A percentile compares a stretch with the other conserved stretches of the same genome.
These are phyloP conservation scores for Tenebrio molitor DNA, from an alignment of 1,140 invertebrate species.

Conservation along the genomic window DNA sequence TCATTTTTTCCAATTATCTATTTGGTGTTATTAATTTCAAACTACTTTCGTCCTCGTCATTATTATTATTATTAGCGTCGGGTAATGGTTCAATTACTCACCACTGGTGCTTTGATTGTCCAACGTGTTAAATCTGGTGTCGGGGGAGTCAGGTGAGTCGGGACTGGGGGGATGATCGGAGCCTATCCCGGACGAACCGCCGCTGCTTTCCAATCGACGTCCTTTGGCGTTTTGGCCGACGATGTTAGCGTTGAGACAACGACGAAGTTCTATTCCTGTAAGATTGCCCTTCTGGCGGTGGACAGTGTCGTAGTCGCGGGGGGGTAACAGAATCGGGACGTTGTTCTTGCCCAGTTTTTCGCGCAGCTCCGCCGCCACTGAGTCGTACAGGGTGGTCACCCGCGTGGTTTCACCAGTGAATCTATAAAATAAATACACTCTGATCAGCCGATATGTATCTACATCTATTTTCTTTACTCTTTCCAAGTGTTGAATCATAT, in stretches of 20 bases:
- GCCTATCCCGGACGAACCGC: conserved; percentile 84
- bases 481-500: no score
- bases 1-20: no score
- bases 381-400: conserved; percentile 86
- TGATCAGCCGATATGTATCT: not conserved
- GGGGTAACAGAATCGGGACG: conserved; percentile 88
- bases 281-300: conserved; percentile 87
- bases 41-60: no score
- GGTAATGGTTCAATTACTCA: conserved; percentile 64
- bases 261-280: conserved; percentile 82
- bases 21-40: no score
- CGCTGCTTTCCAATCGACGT: conserved; percentile 66
- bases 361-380: conserved; percentile 90
- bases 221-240: conserved; percentile 74
- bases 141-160: conserved; percentile 69
- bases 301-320: conserved; percentile 93
- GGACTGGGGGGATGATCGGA: conserved; percentile 89
- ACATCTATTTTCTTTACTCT: no score
- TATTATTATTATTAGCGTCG: no score
- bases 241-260: conserved; percentile 80
- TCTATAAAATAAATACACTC: conserved; percentile 48
- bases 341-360: conserved; percentile 84
- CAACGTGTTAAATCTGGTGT: conserved; percentile 61
- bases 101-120: conserved; percentile 71
- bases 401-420: conserved; percentile 65